phyloP scores from a whole-genome alignment of 2,113 vertebrate genomes.

The Pantherophis guttatus region DNA sequence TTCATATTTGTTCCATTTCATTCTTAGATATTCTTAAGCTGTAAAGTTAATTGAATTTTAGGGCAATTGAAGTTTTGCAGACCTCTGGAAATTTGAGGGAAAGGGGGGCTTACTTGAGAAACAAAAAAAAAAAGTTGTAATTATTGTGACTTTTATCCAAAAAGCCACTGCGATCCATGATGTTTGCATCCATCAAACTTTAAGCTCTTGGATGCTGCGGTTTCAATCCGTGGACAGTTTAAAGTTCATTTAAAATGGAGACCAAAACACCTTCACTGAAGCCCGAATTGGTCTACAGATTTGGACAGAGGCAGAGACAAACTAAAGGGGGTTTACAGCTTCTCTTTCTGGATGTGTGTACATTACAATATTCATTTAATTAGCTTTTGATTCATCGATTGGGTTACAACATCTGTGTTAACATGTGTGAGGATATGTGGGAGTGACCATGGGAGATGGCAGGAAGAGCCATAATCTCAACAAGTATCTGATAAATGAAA shows the following conservation, averaged over 20 bases:
- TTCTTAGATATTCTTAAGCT: not conserved
- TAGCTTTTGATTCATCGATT: not conserved
- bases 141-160: not conserved
- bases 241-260: not conserved
- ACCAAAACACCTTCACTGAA: not conserved
- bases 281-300: not conserved
- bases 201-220: not conserved
- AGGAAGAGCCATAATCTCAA: not conserved
- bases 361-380: not conserved
- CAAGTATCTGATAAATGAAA: not conserved
- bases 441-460: not conserved
- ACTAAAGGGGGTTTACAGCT: not conserved
- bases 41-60: not conserved
- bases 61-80: not conserved
- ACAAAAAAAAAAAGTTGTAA: not conserved
- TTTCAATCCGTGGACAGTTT: not conserved
- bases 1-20: conserved; percentile 1
- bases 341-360: not conserved
- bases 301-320: not conserved
- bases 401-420: not conserved
- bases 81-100: not conserved
- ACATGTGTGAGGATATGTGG: not conserved
- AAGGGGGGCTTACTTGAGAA: not conserved
- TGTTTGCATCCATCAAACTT: not conserved
- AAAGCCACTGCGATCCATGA: not conserved